Conservation (phyloP, 2,888 invertebrate species). For the Dromius quadrimaculatus region DNA sequence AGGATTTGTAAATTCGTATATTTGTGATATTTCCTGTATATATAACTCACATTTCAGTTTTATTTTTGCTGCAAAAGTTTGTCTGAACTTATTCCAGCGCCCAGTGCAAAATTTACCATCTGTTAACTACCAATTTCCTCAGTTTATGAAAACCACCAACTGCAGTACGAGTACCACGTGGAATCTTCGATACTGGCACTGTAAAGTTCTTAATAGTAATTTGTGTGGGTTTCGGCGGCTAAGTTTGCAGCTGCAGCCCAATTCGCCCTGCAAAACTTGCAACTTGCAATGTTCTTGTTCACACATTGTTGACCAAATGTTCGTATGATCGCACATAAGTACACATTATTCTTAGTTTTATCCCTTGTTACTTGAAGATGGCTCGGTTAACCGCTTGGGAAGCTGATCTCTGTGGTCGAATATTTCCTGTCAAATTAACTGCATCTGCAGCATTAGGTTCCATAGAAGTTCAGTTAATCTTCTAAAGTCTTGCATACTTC, state of each 20-base stretch:
- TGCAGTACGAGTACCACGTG: conserved; percentile 14
- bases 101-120: conserved; percentile 16
- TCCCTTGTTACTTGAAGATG: background rate
- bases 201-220: conserved; percentile 25
- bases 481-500: conserved; percentile 18
- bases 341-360: conserved; percentile 25
- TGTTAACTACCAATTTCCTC: conserved; percentile 20
- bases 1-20: conserved; percentile 18
- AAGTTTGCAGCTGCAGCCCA: conserved; percentile 3
- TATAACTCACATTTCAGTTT: conserved; percentile 17
- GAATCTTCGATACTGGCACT: conserved; percentile 19
- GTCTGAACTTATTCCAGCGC: conserved; percentile 12
- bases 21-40: too few relatives aligned
- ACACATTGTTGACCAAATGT: conserved; percentile 29
- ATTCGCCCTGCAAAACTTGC: conserved; percentile 6
- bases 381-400: conserved; percentile 30
- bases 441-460: conserved; percentile 37
- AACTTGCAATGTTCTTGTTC: conserved; percentile 33
- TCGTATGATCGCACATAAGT: conserved; percentile 13
- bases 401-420: conserved; percentile 46
- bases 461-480: background rate
- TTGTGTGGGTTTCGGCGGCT: conserved; percentile 15
- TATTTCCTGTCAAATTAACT: conserved; percentile 45
- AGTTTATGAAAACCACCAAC: conserved; percentile 15
- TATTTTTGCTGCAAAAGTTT: conserved; percentile 25